A percentile compares a stretch with the other conserved stretches of the same genome.
Conservation (phyloP, 2,113 vertebrate genomes). For the Phoenicopterus ruber region DNA sequence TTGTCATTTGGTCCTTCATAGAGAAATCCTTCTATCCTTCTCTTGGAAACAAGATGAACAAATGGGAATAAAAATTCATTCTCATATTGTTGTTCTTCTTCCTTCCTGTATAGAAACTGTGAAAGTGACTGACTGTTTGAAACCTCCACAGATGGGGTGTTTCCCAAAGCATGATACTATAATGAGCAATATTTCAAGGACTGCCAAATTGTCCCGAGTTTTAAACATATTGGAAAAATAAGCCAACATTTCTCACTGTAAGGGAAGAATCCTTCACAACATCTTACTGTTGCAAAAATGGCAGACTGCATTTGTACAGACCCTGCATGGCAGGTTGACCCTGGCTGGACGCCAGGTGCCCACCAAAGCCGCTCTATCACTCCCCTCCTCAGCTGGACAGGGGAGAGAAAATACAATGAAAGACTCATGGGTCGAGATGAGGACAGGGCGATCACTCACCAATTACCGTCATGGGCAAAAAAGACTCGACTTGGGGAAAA, state of each 20-base stretch:
- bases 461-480: too few species aligned
- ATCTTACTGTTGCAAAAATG: neutral
- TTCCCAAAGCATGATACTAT: neutral
- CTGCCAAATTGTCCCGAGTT: neutral
- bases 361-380: too few species aligned
- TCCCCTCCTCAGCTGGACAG: too few species aligned
- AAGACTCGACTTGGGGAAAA: too few species aligned
- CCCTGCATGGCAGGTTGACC: too few species aligned
- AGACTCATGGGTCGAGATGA: too few species aligned
- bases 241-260: rapidly evolving
- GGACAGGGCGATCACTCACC: too few species aligned
- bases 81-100: neutral
- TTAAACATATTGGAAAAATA: neutral
- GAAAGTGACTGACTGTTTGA: neutral
- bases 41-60: neutral
- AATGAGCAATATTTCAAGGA: neutral
- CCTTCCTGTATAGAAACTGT: neutral
- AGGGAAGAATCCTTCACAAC: neutral
- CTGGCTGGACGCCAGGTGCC: too few species aligned
- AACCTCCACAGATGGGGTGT: neutral
- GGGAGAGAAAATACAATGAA: too few species aligned
- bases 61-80: neutral
- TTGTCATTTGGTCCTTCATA: neutral
- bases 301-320: neutral
- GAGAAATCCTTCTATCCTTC: neutral